Percentiles rank a stretch among this genome's conserved stretches.
Conservation (phyloP, 35 echinoderm and acorn worm species). For the Apostichopus californicus region DNA sequence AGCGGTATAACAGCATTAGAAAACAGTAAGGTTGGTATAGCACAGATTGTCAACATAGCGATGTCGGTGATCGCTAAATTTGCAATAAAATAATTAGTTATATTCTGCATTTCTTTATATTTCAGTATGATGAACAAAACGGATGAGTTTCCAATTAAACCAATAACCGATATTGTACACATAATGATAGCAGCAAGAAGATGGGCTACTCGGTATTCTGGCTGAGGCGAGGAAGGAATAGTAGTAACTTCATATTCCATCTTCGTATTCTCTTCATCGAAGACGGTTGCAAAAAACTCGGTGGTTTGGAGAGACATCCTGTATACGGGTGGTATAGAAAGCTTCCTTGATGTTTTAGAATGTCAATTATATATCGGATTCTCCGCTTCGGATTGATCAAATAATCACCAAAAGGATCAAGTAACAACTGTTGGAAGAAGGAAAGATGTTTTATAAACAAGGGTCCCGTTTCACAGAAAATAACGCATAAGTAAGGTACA, state of each 20-base stretch:
- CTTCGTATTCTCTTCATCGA: background rate
- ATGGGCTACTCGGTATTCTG: background rate
- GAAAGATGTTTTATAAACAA: too few relatives aligned
- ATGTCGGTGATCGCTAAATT: constrained; percentile 95
- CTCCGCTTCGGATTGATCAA: too few relatives aligned
- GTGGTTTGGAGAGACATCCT: background rate
- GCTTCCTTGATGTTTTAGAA: too few relatives aligned
- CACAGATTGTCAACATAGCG: constrained; percentile 79
- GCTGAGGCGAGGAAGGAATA: background rate
- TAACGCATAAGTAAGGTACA: too few relatives aligned
- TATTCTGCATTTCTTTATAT: constrained; percentile 96
- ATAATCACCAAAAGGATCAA: too few relatives aligned
- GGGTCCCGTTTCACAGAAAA: too few relatives aligned
- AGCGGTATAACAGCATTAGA: constrained; percentile 49
- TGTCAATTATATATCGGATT: too few relatives aligned
- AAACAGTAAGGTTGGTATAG: constrained; percentile 73
- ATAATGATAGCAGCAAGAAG: background rate
- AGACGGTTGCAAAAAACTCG: background rate
- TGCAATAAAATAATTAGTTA: constrained; percentile 98
- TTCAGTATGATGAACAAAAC: constrained; percentile 88
- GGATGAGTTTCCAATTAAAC: constrained; percentile 79
- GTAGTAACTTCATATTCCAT: background rate
- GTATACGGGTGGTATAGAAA: background rate
- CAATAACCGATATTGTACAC: constrained; percentile 67
- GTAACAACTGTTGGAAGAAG: too few relatives aligned